Evolutionary conservation across 2,797 vertebrate species (phyloP), one percentile per base, ranked within the genome.

Genomic region (Harpagifer antarcticus): DNA sequence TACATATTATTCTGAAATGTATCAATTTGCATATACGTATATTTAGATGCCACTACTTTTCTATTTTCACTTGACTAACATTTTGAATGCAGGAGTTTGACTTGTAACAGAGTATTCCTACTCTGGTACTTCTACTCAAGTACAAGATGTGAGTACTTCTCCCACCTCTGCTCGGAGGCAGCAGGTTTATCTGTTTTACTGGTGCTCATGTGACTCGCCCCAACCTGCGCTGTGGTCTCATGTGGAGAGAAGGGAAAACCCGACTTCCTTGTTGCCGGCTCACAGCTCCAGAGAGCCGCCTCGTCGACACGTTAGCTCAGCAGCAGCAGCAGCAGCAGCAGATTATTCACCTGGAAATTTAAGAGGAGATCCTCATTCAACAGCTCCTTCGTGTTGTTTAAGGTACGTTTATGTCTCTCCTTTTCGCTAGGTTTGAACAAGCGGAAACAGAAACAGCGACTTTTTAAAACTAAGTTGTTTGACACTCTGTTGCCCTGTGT

Each of bases 201-300:
- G 33, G 33, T 37, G 33, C 33, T 37, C 65, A 62, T 12, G 63
- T 62, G 84, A 77, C 77, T 33, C 52, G 42, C 10, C 17, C 63
- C 33, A 1, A 20, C 55, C 23, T 19, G 69, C 16, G 42, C 5
- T 43, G 60, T 27, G 23, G 17, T 40, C 64, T 69, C 67, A 69
- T 68, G 76, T 53, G 45, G 53, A 43, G 8, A 50, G 4, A 42
- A 74, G 52, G 11, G 50, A 78, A 72, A 74, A 43, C 6, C 56
- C 13, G 4, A 80, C 85, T 87, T 79, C 78, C 78, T 82, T 15
- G 53, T 62, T 56, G 31, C 40, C 54, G 54, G 17, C 31, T 40
- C 12, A 11, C 2, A 44, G 0, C 2, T 2, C 5, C 3, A 6
- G 19, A 20, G 40, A 13, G 2, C 59, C 45, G 3, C 0, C 10